These are phyloP conservation scores for Hetaerina americana DNA, from an alignment of 1,140 invertebrate species.

Conservation along the genomic window DNA sequence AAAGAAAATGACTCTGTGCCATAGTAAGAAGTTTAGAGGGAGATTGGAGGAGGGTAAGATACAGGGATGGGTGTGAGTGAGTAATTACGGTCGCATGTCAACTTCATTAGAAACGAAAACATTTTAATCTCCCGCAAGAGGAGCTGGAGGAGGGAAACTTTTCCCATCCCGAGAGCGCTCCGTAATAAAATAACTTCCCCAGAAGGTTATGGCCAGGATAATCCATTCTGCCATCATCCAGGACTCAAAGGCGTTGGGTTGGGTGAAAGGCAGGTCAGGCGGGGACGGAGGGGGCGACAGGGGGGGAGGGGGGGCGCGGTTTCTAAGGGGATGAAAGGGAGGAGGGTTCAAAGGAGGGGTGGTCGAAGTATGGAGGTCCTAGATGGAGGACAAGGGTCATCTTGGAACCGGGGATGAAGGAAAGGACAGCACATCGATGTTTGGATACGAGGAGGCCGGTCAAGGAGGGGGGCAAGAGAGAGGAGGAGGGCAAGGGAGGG, in stretches of 20 bases:
- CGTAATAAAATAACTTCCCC: background rate
- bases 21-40: background rate
- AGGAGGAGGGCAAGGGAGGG: background rate
- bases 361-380: too few species aligned
- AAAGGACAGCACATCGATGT: background rate
- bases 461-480: background rate
- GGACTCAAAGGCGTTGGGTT: background rate
- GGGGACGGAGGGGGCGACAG: background rate
- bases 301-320: too few species aligned
- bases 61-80: too few species aligned
- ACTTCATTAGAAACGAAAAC: background rate
- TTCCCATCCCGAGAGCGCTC: background rate
- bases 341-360: too few species aligned
- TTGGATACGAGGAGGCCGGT: background rate
- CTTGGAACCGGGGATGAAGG: background rate
- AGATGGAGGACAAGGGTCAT: background rate
- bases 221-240: background rate
- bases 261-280: background rate
- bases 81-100: too few species aligned
- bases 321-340: too few species aligned
- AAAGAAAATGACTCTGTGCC: background rate
- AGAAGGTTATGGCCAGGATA: background rate
- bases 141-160: background rate
- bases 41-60: background rate
- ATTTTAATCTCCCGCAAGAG: background rate